Conservation (phyloP, 2,797 vertebrate species). For the Myoxocephalus aenaeus region DNA sequence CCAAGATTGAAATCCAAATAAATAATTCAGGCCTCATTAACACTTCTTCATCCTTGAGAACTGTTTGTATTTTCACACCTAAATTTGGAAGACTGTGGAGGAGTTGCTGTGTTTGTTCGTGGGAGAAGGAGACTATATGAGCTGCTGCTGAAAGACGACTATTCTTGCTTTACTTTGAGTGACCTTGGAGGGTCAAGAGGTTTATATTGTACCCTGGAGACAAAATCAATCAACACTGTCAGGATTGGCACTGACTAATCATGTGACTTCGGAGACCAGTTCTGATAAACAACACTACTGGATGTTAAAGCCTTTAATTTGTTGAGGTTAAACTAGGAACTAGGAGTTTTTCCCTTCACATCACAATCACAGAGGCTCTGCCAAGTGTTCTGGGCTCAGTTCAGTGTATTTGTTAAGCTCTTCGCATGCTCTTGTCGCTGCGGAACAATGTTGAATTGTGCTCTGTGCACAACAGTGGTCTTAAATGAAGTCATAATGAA, state of each 20-base stretch:
- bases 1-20: slow-evolving; percentile 32
- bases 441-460: slow-evolving; percentile 76
- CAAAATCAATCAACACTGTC: slow-evolving; percentile 57
- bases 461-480: slow-evolving; percentile 67
- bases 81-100: slow-evolving; percentile 48
- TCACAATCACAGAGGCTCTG: slow-evolving; percentile 56
- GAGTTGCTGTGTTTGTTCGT: slow-evolving; percentile 44
- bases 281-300: slow-evolving; percentile 10
- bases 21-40: slow-evolving; percentile 60
- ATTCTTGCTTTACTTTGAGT: slow-evolving; percentile 41
- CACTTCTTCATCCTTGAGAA: slow-evolving; percentile 52
- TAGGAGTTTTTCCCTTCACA: slow-evolving; percentile 30
- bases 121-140: slow-evolving; percentile 28
- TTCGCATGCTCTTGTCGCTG: slow-evolving; percentile 56
- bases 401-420: slow-evolving; percentile 67
- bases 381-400: slow-evolving; percentile 66
- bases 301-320: not conserved
- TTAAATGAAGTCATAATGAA: slow-evolving; percentile 78
- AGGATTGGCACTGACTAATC: slow-evolving; percentile 18
- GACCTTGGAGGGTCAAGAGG: slow-evolving; percentile 58
- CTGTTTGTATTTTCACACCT: slow-evolving; percentile 62
- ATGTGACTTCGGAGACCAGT: slow-evolving; percentile 33
- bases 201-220: slow-evolving; percentile 42
- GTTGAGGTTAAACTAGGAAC: slow-evolving; percentile 23
- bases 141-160: slow-evolving; percentile 37